These are phyloP conservation scores for Dicerorhinus sumatrensis DNA, from an alignment of 2,113 vertebrate species.

Conservation along the genomic window DNA sequence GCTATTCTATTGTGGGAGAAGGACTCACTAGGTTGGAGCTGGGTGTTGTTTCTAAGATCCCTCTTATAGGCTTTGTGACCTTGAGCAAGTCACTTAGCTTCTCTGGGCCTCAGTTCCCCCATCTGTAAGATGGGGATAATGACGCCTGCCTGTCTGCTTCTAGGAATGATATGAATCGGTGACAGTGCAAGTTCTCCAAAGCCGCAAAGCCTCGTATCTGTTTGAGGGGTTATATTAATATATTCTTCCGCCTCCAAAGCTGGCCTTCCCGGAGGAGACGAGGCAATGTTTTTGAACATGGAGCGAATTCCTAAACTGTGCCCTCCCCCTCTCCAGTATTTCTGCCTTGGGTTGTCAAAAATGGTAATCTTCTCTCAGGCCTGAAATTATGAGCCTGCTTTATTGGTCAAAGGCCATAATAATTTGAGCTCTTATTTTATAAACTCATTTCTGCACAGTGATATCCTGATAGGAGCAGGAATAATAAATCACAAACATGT, in stretches of 20 bases:
- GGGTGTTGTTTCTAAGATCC: neutral
- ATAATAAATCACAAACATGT: slow-evolving; percentile 98
- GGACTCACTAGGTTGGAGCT: neutral
- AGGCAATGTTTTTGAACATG: slow-evolving; percentile 84
- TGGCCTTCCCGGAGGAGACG: slow-evolving; percentile 59
- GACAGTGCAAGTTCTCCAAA: slow-evolving; percentile 27
- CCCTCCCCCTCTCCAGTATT: slow-evolving; percentile 84
- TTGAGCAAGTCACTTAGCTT: slow-evolving; percentile 11
- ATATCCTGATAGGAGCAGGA: slow-evolving; percentile 95
- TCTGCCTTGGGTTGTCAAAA: slow-evolving; percentile 94
- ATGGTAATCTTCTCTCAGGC: slow-evolving; percentile 94
- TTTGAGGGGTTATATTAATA: neutral
- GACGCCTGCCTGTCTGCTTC: neutral
- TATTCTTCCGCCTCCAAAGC: slow-evolving; percentile 46
- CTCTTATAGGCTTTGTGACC: neutral
- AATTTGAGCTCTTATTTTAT: slow-evolving; percentile 97
- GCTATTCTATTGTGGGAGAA: neutral
- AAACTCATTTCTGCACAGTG: slow-evolving; percentile 96
- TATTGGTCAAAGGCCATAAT: slow-evolving; percentile 97
- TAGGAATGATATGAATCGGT: neutral
- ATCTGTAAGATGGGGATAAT: neutral
- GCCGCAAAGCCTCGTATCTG: neutral
- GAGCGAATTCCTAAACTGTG: slow-evolving; percentile 87
- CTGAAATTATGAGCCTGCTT: slow-evolving; percentile 94
- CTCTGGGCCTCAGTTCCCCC: slow-evolving; percentile 15